Percentiles rank a stretch among this genome's conserved stretches.
Conservation (phyloP, 2,888 invertebrate species). For the Nomada hirtipes region DNA sequence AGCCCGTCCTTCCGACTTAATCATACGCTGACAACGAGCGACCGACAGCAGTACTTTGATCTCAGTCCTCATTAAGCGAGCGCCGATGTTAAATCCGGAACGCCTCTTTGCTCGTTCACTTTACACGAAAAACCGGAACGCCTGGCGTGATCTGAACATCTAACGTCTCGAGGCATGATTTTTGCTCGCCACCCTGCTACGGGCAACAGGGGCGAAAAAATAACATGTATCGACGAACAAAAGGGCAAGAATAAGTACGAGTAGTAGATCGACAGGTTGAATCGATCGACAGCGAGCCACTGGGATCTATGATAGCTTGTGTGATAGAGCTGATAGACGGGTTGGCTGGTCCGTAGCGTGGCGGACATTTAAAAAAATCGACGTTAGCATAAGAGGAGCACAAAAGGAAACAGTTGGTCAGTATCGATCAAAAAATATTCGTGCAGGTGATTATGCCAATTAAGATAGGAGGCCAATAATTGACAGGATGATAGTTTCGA, state of each 20-base stretch:
- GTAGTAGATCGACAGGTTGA: slow-evolving; percentile 39
- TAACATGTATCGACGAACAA: not conserved
- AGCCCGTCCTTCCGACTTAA: slow-evolving; percentile 19
- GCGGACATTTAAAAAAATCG: too few species aligned
- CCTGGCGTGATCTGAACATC: slow-evolving; percentile 31
- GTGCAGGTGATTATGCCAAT: too few species aligned
- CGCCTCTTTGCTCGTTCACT: slow-evolving; percentile 42
- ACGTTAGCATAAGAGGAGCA: too few species aligned
- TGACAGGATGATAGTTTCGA: too few species aligned
- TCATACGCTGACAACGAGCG: slow-evolving; percentile 16
- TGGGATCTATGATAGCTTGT: slow-evolving; percentile 50
- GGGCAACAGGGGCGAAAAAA: not conserved
- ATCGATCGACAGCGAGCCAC: slow-evolving; percentile 35
- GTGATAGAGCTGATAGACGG: too few species aligned
- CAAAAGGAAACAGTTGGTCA: too few species aligned
- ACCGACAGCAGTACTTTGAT: slow-evolving; percentile 37
- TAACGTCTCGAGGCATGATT: slow-evolving; percentile 29
- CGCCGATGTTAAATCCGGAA: slow-evolving; percentile 30
- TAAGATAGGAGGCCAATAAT: too few species aligned
- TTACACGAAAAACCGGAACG: slow-evolving; percentile 51
- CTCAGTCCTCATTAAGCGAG: slow-evolving; percentile 40
- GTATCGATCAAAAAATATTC: too few species aligned
- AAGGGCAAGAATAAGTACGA: not conserved
- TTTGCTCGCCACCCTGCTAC: slow-evolving; percentile 1
- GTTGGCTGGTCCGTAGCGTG: too few species aligned